Evolutionary conservation across 2,888 invertebrate species (phyloP), one percentile per base, ranked within the genome.

Genomic region (Phrixothrix hirtus): DNA sequence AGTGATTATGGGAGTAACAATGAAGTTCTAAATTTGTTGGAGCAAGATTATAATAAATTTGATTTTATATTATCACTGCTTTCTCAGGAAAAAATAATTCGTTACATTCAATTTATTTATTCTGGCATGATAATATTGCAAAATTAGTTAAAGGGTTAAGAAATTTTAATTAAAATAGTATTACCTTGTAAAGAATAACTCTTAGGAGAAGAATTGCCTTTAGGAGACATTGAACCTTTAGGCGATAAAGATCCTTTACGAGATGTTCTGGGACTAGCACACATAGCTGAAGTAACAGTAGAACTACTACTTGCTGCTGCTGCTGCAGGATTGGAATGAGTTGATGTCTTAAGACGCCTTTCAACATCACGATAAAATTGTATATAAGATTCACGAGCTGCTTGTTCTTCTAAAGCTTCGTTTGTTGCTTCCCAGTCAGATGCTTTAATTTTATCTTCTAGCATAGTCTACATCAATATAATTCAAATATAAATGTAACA

Each of bases 351-450:
- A 15, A 75, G 58, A 34, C 76, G 71, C 43, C 71, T 68, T 54
- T 75, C 75, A 4, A 71, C 70, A 58, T 76, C 76, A 14, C 75
- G 67, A 44, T 73, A 75, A 65, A 72, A 92, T 70, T 91, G 89
- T 36, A 91, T 80, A 74, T 91, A 92, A 29, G 89, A 90, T 75
- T 92, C 91, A 10, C 90, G 78, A 2, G 92, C 91, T 6, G 91
- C 88, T 77, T 92, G 91, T 70, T 92, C 90, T 68, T 91, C 89
- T 46, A 93, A 86, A n/a, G 89, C 89, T 72, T 92, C 91, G 70
- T 91, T 91, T 0, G 93, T 94, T 5, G 92, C 88, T 73, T 94
- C 92, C 90, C 91, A 92, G 74, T 94, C 93, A 3, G 92, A 92
- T 55, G 92, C 92, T 65, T 87, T 83, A 35, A 93, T 75, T 72